Evolutionary conservation across 92 coral and sea anemone species (phyloP).

Genomic region (Porites cylindrica): DNA sequence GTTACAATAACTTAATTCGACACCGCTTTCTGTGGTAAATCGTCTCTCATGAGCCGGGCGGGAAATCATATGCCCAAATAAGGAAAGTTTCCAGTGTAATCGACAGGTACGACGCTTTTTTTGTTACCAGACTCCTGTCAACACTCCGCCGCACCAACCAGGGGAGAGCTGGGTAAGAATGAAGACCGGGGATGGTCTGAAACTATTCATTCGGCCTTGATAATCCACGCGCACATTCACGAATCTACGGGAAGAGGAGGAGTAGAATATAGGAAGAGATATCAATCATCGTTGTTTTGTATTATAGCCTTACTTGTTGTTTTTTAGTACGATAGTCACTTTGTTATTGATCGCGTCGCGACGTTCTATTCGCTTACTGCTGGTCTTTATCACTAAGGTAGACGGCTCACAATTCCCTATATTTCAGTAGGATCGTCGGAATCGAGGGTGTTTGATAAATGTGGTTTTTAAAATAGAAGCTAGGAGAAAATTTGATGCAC

Average conservation of each 20-base stretch:
- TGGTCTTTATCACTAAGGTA: too few relatives aligned
- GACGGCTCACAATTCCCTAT: too few relatives aligned
- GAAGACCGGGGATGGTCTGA: conserved; percentile 49
- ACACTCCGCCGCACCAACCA: conserved; percentile 64
- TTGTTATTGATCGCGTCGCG: too few relatives aligned
- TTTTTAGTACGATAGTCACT: too few relatives aligned
- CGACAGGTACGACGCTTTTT: neutral
- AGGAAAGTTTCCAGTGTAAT: neutral
- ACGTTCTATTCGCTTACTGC: too few relatives aligned
- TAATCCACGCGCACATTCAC: conserved; percentile 32
- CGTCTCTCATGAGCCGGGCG: neutral
- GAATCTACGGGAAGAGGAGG: neutral
- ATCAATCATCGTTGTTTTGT: too few relatives aligned
- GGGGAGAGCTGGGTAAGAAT: conserved; percentile 53
- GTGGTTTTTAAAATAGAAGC: neutral
- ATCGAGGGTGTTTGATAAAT: too few relatives aligned
- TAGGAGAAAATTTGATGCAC: neutral
- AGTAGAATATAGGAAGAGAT: neutral
- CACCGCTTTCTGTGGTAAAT: neutral
- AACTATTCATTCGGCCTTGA: conserved; percentile 36
- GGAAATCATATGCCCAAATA: neutral
- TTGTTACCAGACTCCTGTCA: conserved; percentile 54
- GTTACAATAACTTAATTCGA: neutral
- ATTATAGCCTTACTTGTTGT: too few relatives aligned
- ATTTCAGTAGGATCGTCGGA: too few relatives aligned